Base-by-base conservation (phyloP, 2,113 vertebrate genomes). In the Tichodroma muraria region DNA sequence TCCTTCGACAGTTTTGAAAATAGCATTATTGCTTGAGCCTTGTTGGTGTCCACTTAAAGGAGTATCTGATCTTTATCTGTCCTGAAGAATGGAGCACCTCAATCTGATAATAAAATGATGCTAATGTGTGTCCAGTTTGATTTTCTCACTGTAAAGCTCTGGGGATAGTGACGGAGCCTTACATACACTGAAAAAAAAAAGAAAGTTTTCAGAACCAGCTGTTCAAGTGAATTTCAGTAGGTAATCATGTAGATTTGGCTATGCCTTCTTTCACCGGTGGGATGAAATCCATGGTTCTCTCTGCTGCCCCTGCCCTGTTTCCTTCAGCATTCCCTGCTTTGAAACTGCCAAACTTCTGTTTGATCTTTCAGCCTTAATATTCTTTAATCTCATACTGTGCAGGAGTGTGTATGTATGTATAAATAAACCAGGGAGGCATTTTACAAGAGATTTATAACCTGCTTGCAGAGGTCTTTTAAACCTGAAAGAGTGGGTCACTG, bases 341-440 rank as follows among this genome's bases (percentile, higher is more conserved):
- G 54, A 88, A 89, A 76, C 79, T 91, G 71, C 45, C 35, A 83
- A 66, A 70, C 25, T 72, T 69, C 21, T 65, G 28, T 94, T 96
- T 91, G 61, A 79, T 94, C 80, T 89, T 53, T 25, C 23, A 70
- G 50, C 78, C 13, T 63, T 70, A 79, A 23, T 42, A 35, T 54
- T 84, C 65, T 94, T 94, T 81, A 84, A 85, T 95, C 30, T 89
- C 3, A 1, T 53, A 37, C 80, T 81, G 61, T 80, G 72, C 22
- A 12, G 44, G 21, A 28, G 7, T n/a, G 60, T 71, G 64, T 75
- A 25, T 63, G n/a, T n/a, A n/a, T n/a, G n/a, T n/a, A 53, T 81
- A 91, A 96, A 94, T 93, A 88, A 93, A 85, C 22, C 33, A 60
- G 73, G 44, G 73, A 90, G 60, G 52, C 15, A 25, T 94, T 94